phyloP scores from a whole-genome alignment of 23 tunicate species.

The Corella eumyota region DNA sequence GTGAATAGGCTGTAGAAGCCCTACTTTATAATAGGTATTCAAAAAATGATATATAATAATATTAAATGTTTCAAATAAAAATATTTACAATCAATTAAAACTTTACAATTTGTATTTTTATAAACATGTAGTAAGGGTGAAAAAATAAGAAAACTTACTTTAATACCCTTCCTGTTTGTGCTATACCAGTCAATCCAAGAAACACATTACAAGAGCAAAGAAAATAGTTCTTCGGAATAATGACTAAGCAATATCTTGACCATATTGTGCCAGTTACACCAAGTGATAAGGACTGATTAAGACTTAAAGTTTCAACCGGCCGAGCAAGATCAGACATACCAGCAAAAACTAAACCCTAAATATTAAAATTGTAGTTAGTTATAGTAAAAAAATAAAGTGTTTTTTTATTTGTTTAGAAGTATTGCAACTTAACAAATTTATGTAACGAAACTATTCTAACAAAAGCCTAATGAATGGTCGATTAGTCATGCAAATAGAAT shows the following conservation, averaged over 20 bases:
- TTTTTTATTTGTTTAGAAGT: background rate
- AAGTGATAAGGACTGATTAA: conserved; percentile 79
- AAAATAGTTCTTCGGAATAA: conserved; percentile 83
- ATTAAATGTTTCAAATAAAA: too few relatives aligned
- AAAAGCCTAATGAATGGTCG: background rate
- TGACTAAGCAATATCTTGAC: conserved; percentile 86
- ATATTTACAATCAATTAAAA: too few relatives aligned
- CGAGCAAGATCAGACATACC: conserved; percentile 87
- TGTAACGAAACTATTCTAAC: background rate
- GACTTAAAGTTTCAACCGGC: conserved; percentile 67
- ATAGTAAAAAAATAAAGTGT: background rate
- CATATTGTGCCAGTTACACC: conserved; percentile 78
- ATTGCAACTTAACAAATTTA: background rate
- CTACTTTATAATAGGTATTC: too few relatives aligned
- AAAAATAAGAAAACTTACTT: conserved; percentile 86
- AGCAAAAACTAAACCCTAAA: conserved; percentile 90
- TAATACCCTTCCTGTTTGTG: conserved; percentile 58
- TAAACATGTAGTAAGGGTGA: too few relatives aligned
- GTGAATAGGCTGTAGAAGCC: too few relatives aligned
- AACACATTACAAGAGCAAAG: conserved; percentile 87
- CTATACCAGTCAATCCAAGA: conserved; percentile 66
- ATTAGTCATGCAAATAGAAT: too few relatives aligned
- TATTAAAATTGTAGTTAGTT: conserved; percentile 4
- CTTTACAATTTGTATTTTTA: too few relatives aligned
- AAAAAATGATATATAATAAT: too few relatives aligned